Evolutionary conservation across 2,888 invertebrate species (phyloP), one percentile per base, ranked within the genome.

Genomic region (Sussaba pulchella): DNA sequence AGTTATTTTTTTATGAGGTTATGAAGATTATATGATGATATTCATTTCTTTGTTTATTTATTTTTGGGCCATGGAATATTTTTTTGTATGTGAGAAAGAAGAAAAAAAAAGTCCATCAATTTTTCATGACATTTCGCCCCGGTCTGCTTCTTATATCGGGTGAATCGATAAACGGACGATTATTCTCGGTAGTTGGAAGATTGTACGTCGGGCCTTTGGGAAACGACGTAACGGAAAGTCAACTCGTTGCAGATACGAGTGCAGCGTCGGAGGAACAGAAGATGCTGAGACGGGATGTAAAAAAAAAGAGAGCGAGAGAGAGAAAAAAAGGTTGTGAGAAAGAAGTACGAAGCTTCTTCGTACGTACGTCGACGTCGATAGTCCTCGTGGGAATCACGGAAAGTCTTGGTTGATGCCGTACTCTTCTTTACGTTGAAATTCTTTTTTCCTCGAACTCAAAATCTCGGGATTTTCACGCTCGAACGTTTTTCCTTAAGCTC

Each of bases 201-300:
- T 10, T 19, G 17, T 17, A 12, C 64, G 6, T 14, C 24, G 31
- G 26, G 47, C 31, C 64, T 31, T 64, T 26, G 47, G 47, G 47
- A 17, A 66, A 50, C 50, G 50, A 66, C 36, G 36, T 50, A 50
- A 66, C 47, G 50, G 66, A 66, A 45, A 74, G 36, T 45, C 36
- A 69, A 75, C 66, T 57, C 69, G 17, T 66, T 36, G 19, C 50
- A 66, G 66, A 50, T 8, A 39, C 45, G 39, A 54, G 63, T 45
- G 17, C 14, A 10, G 17, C 12, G 36, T 31, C 14, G 41, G 41
- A 52, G 36, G 43, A 59, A 59, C 17, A 59, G 19, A 61, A 41
- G 17, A 14, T 41, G 61, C 12, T 39, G 61, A 61, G 61, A 41
- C 21, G 24, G 19, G 36, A 39, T 12, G 36, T 59, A 41, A 9